These are phyloP conservation scores for Accipiter cooperii DNA, from an alignment of 2,113 vertebrate species.

Conservation along the genomic window DNA sequence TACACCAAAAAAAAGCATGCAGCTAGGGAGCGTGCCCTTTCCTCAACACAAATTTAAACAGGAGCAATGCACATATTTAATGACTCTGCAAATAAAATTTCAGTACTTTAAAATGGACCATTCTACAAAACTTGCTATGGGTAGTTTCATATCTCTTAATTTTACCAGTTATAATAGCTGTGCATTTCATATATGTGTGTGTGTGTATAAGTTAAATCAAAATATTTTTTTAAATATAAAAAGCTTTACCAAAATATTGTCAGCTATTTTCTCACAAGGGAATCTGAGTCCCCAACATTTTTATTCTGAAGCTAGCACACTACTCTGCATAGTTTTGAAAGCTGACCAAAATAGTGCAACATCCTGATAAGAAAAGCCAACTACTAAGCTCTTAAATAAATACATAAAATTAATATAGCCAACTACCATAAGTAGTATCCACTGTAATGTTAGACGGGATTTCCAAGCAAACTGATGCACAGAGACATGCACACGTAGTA, in stretches of 20 bases:
- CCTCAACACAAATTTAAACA: not conserved
- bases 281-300: accelerated
- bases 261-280: not conserved
- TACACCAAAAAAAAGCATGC: not conserved
- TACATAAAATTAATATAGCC: not conserved
- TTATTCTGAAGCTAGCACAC: not conserved
- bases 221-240: not conserved
- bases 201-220: not conserved
- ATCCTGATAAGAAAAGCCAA: not conserved
- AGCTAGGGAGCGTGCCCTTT: not conserved
- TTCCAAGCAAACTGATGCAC: not conserved
- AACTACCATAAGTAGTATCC: not conserved
- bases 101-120: not conserved
- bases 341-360: not conserved
- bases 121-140: not conserved
- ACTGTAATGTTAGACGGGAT: not conserved
- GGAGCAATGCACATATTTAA: not conserved
- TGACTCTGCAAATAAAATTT: not conserved
- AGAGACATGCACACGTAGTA: accelerated
- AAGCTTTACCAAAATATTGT: not conserved
- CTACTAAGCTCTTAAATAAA: not conserved
- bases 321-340: not conserved
- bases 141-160: not conserved
- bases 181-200: not conserved
- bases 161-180: not conserved